Evolutionary conservation across 2,888 invertebrate species (phyloP).

Genomic region (Metacarcinus magister): DNA sequence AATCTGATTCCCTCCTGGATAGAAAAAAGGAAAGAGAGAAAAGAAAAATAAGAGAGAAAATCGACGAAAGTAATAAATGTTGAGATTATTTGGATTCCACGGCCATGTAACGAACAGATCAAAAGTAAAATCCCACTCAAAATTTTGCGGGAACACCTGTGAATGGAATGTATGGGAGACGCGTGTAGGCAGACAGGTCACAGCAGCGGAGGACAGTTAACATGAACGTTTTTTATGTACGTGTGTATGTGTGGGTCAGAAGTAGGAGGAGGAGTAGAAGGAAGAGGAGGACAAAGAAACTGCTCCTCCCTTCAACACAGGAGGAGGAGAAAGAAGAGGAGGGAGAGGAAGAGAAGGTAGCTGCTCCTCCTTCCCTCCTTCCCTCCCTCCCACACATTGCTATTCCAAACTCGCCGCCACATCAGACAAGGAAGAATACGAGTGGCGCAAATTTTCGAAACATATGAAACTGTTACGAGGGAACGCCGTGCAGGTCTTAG

Average conservation of each 20-base stretch:
- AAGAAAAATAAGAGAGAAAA: background rate
- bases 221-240: background rate
- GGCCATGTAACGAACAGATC: background rate
- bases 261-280: background rate
- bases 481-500: background rate
- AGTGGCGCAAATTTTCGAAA: constrained; percentile 22
- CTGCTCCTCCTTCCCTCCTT: background rate
- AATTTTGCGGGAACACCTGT: background rate
- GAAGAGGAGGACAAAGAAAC: background rate
- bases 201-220: background rate
- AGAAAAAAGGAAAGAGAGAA: background rate
- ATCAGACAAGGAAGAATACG: constrained; percentile 35
- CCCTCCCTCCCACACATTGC: background rate
- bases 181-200: background rate
- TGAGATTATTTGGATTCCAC: background rate
- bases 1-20: background rate
- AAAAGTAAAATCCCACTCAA: background rate
- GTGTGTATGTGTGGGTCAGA: background rate
- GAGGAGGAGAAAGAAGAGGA: background rate
- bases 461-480: background rate
- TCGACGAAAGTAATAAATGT: background rate
- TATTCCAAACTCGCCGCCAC: background rate
- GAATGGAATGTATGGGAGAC: background rate
- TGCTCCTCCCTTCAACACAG: background rate
- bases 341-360: background rate